phyloP scores from a whole-genome alignment of 2,888 invertebrate species.

The Schizotus pectinicornis region DNA sequence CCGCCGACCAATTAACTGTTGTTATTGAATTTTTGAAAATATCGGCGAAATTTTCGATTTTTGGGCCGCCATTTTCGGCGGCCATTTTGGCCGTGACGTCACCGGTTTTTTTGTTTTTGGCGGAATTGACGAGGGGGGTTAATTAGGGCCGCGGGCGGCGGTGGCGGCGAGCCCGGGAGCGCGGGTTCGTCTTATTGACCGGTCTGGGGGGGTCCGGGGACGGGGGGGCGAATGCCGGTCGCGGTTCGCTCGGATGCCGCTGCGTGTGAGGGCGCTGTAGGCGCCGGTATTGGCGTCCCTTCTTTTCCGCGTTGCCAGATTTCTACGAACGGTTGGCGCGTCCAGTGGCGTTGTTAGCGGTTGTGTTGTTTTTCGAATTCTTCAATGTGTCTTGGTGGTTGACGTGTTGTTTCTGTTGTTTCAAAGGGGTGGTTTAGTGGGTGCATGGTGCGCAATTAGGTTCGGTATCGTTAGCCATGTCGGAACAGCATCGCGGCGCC shows the following conservation, averaged over 20 bases:
- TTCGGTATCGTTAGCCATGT: conserved; percentile 57
- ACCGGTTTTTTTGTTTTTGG: too few species aligned
- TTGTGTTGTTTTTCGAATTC: conserved; percentile 28
- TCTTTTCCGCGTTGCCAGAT: conserved; percentile 60
- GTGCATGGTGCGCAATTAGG: conserved; percentile 25
- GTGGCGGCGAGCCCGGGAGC: conserved; percentile 39
- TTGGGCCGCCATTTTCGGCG: too few species aligned
- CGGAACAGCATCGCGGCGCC: conserved; percentile 70
- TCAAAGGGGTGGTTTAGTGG: conserved; percentile 5
- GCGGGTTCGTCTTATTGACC: conserved; percentile 57
- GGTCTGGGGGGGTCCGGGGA: conserved; percentile 58
- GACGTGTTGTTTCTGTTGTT: conserved; percentile 9
- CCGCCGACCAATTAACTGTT: too few species aligned
- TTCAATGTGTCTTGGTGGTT: conserved; percentile 28
- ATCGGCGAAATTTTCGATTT: too few species aligned
- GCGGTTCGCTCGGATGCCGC: conserved; percentile 45
- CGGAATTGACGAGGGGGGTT: conserved; percentile 23
- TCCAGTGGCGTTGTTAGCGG: conserved; percentile 35
- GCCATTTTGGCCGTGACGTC: too few species aligned
- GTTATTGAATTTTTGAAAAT: too few species aligned
- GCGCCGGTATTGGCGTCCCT: conserved; percentile 57
- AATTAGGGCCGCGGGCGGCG: conserved; percentile 21
- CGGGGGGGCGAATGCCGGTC: conserved; percentile 35
- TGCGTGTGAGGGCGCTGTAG: conserved; percentile 57
- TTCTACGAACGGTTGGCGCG: conserved; percentile 51